Percentiles rank a stretch among this genome's conserved stretches.
phyloP scores from a whole-genome alignment of 2,113 vertebrate genomes.

The Macrotus californicus region DNA sequence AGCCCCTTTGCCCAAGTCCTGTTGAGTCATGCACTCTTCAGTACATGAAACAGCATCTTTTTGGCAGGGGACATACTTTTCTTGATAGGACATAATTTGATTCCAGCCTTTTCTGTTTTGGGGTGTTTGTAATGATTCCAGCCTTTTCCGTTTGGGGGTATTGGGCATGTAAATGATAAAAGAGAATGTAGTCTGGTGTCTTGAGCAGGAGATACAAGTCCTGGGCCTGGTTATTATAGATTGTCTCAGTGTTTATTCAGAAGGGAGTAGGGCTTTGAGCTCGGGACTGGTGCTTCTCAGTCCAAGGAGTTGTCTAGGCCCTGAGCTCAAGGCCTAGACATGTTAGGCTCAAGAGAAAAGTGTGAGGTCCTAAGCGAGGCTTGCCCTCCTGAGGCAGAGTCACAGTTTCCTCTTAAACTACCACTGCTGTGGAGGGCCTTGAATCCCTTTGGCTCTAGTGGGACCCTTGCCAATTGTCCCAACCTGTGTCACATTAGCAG shows the following conservation, averaged over 20 bases:
- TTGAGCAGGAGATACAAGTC: neutral
- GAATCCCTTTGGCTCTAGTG: neutral
- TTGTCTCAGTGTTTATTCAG: neutral
- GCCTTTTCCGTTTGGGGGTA: neutral
- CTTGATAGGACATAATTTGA: slow-evolving; percentile 16
- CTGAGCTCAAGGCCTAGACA: neutral
- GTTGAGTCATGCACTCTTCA: neutral
- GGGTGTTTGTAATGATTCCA: neutral
- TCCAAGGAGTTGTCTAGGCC: neutral
- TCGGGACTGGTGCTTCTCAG: neutral
- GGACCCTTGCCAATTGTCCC: neutral
- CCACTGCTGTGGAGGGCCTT: neutral
- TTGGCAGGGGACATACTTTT: neutral
- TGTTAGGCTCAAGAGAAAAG: neutral
- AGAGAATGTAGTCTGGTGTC: neutral
- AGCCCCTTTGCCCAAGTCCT: neutral
- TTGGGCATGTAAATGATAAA: neutral
- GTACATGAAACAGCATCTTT: neutral
- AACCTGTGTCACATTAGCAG: neutral
- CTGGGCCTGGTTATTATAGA: slow-evolving; percentile 5
- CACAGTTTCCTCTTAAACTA: neutral
- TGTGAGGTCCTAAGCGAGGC: neutral
- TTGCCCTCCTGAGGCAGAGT: neutral
- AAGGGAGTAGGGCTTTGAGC: neutral
- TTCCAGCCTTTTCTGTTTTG: neutral